phyloP scores from a whole-genome alignment of 2,888 invertebrate genomes.

The Phyllotreta cruciferae region DNA sequence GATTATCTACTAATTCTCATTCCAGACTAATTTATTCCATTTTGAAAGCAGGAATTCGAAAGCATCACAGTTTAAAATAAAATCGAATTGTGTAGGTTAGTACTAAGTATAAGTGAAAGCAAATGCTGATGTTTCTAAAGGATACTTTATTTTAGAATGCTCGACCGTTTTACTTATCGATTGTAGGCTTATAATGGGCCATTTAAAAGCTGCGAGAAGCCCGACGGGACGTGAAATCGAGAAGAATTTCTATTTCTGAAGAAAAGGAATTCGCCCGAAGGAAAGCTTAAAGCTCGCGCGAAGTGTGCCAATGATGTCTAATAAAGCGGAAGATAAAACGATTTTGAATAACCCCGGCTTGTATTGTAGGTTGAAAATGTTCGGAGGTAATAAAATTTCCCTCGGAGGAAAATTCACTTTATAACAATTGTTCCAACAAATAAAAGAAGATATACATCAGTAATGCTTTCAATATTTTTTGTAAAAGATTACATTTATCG shows the following conservation, averaged over 20 bases:
- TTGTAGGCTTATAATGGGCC: neutral
- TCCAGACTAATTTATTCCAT: neutral
- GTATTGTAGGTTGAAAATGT: too few relatives aligned
- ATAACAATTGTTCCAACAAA: too few relatives aligned
- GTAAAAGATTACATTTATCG: too few relatives aligned
- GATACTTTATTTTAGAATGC: constrained; percentile 11
- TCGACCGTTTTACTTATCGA: neutral
- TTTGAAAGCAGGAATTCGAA: constrained; percentile 1
- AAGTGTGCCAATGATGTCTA: neutral
- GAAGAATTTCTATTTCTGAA: constrained; percentile 12
- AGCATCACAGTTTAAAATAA: constrained; percentile 6
- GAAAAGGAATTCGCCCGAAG: neutral
- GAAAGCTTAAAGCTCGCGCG: neutral
- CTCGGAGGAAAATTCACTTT: too few relatives aligned
- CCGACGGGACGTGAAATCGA: constrained; percentile 1
- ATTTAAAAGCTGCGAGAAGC: constrained; percentile 3
- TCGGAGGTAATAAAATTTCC: too few relatives aligned
- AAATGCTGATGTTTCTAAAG: neutral
- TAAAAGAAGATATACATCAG: too few relatives aligned
- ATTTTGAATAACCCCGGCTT: neutral
- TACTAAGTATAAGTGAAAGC: neutral
- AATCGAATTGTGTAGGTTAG: neutral
- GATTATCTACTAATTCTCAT: too few relatives aligned
- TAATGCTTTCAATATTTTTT: too few relatives aligned
- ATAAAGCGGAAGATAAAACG: neutral